Evolutionary conservation across 2,113 vertebrate genomes (phyloP).

Genomic region (Trochalopteron elliotii): DNA sequence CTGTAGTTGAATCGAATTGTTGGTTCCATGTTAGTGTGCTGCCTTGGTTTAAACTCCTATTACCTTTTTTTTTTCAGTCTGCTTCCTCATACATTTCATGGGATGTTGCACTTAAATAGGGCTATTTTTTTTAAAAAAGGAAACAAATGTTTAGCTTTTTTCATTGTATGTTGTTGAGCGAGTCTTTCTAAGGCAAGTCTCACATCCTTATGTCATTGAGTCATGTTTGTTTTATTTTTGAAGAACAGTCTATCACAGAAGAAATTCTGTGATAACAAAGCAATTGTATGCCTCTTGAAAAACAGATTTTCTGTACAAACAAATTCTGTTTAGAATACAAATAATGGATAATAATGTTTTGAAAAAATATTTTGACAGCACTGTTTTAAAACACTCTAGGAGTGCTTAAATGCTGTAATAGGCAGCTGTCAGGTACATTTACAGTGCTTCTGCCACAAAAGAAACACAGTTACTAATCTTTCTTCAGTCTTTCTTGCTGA

Average conservation of each 20-base stretch:
- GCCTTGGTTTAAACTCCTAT: background rate
- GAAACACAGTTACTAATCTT: slow-evolving; percentile 36
- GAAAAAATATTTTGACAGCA: slow-evolving; percentile 55
- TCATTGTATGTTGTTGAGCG: background rate
- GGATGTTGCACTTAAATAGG: background rate
- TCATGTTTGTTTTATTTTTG: background rate
- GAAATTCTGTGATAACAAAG: background rate
- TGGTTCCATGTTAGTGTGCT: background rate
- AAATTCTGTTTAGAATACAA: slow-evolving; percentile 30
- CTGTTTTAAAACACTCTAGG: slow-evolving; percentile 1
- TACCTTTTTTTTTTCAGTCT: background rate
- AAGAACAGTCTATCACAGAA: background rate
- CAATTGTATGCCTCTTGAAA: background rate
- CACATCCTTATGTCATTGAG: background rate
- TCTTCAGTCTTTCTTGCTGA: background rate
- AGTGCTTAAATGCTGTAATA: slow-evolving; percentile 14
- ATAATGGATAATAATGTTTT: slow-evolving; percentile 37
- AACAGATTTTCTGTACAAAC: slow-evolving; percentile 26
- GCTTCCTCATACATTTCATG: background rate
- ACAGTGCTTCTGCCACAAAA: slow-evolving; percentile 17
- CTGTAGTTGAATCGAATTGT: background rate
- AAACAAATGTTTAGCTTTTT: background rate
- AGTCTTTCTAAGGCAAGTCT: background rate
- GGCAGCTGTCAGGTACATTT: slow-evolving; percentile 52
- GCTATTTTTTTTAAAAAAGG: background rate